Percentiles rank a stretch among this genome's conserved stretches.
phyloP scores from a whole-genome alignment of 1,140 invertebrate genomes.

The Phymorhynchus buccinoides region DNA sequence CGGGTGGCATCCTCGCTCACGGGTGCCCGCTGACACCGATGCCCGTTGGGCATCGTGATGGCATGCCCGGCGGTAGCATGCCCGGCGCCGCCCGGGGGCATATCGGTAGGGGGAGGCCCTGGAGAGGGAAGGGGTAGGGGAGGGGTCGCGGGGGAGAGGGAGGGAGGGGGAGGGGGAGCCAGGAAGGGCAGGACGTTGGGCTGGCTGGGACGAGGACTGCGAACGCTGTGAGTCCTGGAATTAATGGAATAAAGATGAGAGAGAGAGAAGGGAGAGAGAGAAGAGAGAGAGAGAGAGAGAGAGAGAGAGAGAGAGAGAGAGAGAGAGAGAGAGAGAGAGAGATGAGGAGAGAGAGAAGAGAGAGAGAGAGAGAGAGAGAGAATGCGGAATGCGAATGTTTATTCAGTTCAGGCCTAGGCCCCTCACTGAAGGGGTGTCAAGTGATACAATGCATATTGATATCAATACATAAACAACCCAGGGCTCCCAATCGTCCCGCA shows the following conservation, averaged over 20 bases:
- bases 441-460: no score
- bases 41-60: background rate
- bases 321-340: no score
- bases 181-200: constrained; percentile 20
- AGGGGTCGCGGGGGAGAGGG: constrained; percentile 46
- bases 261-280: background rate
- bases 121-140: background rate
- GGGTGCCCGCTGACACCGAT: background rate
- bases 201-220: background rate
- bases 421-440: no score
- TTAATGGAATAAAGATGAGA: background rate
- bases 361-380: no score
- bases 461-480: no score
- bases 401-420: no score
- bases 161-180: background rate
- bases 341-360: no score
- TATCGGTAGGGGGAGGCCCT: background rate
- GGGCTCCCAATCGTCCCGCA: no score
- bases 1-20: constrained; percentile 32
- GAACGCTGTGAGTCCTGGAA: constrained; percentile 10
- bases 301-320: no score
- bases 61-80: background rate
- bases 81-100: background rate
- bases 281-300: background rate
- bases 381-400: no score